Percentiles rank a stretch among this genome's conserved stretches.
These are phyloP conservation scores for Harpagoxenus sublaevis DNA, from an alignment of 2,888 invertebrate genomes.

Conservation along the genomic window DNA sequence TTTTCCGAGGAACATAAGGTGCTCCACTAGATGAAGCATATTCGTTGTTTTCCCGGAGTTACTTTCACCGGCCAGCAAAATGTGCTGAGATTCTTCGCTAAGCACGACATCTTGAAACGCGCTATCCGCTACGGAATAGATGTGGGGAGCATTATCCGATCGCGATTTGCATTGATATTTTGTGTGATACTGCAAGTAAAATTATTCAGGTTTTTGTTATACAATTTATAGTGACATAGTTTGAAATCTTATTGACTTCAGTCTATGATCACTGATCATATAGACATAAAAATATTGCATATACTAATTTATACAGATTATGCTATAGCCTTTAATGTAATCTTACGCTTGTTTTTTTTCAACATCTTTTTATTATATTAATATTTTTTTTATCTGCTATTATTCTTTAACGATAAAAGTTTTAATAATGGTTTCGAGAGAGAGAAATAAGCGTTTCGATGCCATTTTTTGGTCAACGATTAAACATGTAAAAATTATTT, in stretches of 20 bases:
- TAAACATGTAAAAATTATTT: constrained; percentile 10
- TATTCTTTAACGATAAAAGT: background rate
- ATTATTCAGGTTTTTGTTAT: background rate
- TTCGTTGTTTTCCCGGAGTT: constrained; percentile 97
- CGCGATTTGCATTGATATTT: constrained; percentile 94
- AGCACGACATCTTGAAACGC: constrained; percentile 97
- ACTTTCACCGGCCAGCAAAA: constrained; percentile 96
- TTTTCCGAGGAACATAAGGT: constrained; percentile 93
- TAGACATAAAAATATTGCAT: background rate
- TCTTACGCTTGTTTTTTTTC: background rate
- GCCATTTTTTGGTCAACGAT: background rate
- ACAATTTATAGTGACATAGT: background rate
- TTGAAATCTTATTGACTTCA: background rate
- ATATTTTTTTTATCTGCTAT: background rate
- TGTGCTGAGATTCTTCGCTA: constrained; percentile 94
- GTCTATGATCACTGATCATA: too few species aligned
- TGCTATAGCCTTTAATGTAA: background rate
- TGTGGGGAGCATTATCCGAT: constrained; percentile 96
- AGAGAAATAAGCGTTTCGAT: background rate
- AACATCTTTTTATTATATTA: background rate
- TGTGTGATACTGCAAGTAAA: constrained; percentile 90
- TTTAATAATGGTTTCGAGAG: background rate
- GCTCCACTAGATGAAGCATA: constrained; percentile 92
- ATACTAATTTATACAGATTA: background rate
- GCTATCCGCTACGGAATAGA: constrained; percentile 95